These are phyloP conservation scores for Zygogramma bicolorata DNA, from an alignment of 2,888 invertebrate species.

Conservation along the genomic window DNA sequence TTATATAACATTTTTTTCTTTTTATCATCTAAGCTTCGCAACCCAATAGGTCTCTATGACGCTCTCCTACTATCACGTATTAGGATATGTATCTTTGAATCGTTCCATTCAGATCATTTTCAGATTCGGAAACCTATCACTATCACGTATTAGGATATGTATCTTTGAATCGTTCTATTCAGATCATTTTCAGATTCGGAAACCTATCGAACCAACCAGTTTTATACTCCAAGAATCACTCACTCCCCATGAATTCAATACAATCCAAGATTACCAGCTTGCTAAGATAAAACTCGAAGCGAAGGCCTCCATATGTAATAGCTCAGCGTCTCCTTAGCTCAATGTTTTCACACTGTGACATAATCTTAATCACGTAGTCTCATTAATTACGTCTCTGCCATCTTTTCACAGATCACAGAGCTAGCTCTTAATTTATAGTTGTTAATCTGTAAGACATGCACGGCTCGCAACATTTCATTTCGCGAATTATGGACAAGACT, in stretches of 20 bases:
- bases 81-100: no score
- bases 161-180: no score
- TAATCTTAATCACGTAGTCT: slow-evolving; percentile 66
- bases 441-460: slow-evolving; percentile 62
- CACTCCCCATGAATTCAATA: background rate
- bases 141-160: no score
- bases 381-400: slow-evolving; percentile 64
- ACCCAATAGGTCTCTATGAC: no score
- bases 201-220: background rate
- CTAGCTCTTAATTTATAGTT: slow-evolving; percentile 60
- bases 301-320: background rate
- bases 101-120: no score
- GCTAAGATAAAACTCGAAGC: background rate
- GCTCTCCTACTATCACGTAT: no score
- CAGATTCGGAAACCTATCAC: no score
- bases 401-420: slow-evolving; percentile 44
- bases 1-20: no score
- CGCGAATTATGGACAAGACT: slow-evolving; percentile 57
- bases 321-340: background rate
- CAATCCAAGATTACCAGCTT: background rate
- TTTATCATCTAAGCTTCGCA: no score
- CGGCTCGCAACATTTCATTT: slow-evolving; percentile 47
- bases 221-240: background rate
- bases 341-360: slow-evolving; percentile 51
- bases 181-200: no score